Evolutionary conservation across 2,797 vertebrate genomes (phyloP).

Genomic region (Spea hammondii): DNA sequence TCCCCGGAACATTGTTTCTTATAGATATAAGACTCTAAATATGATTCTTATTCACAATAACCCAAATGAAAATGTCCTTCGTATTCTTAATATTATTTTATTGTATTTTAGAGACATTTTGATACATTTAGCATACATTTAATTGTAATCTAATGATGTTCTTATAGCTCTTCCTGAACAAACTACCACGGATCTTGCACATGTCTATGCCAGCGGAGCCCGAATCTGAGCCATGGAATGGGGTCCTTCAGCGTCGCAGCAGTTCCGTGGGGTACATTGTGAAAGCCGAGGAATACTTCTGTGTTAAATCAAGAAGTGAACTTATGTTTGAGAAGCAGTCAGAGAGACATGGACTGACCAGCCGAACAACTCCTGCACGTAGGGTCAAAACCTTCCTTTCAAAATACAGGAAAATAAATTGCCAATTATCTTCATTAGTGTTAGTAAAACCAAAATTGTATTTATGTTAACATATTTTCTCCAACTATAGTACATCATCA

Average conservation of each 20-base stretch:
- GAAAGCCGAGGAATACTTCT: conserved; percentile 93
- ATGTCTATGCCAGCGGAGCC: conserved; percentile 76
- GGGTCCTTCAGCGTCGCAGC: conserved; percentile 74
- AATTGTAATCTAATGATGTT: neutral
- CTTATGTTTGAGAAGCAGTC: conserved; percentile 98
- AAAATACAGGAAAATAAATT: neutral
- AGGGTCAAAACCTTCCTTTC: conserved; percentile 41
- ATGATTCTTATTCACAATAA: too few relatives aligned
- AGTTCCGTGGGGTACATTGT: conserved; percentile 92
- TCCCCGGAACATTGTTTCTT: too few relatives aligned
- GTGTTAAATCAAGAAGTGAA: conserved; percentile 91
- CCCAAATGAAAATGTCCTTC: too few relatives aligned
- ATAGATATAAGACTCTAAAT: too few relatives aligned
- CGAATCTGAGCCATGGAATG: conserved; percentile 59
- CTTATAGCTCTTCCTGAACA: conserved; percentile 85
- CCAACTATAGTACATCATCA: too few relatives aligned
- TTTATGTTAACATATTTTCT: too few relatives aligned
- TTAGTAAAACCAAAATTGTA: too few relatives aligned
- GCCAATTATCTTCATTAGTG: too few relatives aligned
- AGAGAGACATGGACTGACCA: conserved; percentile 79
- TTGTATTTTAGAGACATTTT: too few relatives aligned
- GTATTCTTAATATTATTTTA: too few relatives aligned
- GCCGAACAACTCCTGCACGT: conserved; percentile 80
- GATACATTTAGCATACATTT: too few relatives aligned
- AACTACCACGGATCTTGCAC: conserved; percentile 75